phyloP scores from a whole-genome alignment of 2,113 vertebrate genomes.

The Heterochromis multidens region DNA sequence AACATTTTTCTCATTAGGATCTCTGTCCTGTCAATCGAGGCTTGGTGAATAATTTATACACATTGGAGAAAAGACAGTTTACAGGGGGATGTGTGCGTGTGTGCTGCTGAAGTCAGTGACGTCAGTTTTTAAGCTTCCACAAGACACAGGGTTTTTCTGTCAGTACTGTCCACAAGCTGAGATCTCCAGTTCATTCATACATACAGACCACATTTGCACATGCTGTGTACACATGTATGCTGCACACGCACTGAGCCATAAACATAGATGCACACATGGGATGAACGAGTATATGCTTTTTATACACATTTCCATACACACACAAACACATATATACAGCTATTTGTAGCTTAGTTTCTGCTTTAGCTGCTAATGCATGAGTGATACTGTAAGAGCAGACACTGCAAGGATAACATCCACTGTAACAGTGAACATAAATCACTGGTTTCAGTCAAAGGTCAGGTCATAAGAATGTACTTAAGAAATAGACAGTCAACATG shows the following conservation, averaged over 20 bases:
- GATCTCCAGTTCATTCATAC: constrained; percentile 22
- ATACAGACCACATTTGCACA: constrained; percentile 7
- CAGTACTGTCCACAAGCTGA: constrained; percentile 44
- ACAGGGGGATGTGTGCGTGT: constrained; percentile 9
- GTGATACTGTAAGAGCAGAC: too few relatives aligned
- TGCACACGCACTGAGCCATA: background rate
- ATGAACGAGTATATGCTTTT: background rate
- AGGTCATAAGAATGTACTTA: background rate
- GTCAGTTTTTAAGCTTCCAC: constrained; percentile 54
- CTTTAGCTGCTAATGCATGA: too few relatives aligned
- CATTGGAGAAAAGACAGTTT: constrained; percentile 18
- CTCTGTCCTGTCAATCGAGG: constrained; percentile 41
- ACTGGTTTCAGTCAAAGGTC: background rate
- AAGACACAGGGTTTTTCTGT: constrained; percentile 38
- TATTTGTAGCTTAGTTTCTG: too few relatives aligned
- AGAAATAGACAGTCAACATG: background rate
- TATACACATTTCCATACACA: background rate
- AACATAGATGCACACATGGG: background rate
- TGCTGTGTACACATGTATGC: background rate
- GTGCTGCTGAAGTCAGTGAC: constrained; percentile 29
- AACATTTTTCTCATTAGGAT: constrained; percentile 63
- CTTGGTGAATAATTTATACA: constrained; percentile 66
- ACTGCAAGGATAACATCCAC: too few relatives aligned
- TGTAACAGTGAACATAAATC: too few relatives aligned
- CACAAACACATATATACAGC: background rate